Evolutionary conservation across 2,113 vertebrate species (phyloP).

Genomic region (Brachyhypopomus gauderio): DNA sequence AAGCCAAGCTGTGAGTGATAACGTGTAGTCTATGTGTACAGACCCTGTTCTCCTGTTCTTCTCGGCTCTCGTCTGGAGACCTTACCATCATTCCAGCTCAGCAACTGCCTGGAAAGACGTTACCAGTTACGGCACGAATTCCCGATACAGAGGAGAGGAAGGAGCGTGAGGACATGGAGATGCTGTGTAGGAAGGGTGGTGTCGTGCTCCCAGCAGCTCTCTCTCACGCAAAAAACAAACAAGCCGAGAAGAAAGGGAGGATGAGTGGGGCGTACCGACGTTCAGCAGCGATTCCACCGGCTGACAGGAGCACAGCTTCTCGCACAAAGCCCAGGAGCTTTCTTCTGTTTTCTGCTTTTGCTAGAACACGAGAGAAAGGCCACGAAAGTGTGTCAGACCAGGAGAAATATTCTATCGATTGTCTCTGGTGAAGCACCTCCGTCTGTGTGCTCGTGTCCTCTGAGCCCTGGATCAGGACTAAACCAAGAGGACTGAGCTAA

Average conservation of each 20-base stretch:
- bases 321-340: background rate
- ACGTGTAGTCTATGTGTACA: background rate
- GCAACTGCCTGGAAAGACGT: slow-evolving; percentile 17
- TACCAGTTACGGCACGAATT: slow-evolving; percentile 4
- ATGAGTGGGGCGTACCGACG: slow-evolving; percentile 21
- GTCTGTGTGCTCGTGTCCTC: slow-evolving; percentile 6
- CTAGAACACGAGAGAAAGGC: background rate
- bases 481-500: slow-evolving; percentile 37
- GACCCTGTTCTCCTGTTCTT: background rate
- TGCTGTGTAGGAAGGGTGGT: slow-evolving; percentile 32
- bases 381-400: slow-evolving; percentile 20
- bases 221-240: background rate
- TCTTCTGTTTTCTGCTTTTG: background rate
- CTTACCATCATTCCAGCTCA: slow-evolving; percentile 1
- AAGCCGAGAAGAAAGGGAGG: background rate
- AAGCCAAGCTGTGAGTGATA: background rate
- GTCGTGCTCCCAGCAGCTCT: slow-evolving; percentile 32
- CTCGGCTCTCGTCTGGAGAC: background rate
- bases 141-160: slow-evolving; percentile 25
- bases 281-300: slow-evolving; percentile 19
- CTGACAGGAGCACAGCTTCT: slow-evolving; percentile 14
- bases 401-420: slow-evolving; percentile 60
- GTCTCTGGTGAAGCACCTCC: slow-evolving; percentile 20
- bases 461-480: slow-evolving; percentile 35
- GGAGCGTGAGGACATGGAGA: slow-evolving; percentile 12